Percentiles rank a stretch among this genome's conserved stretches.
These are phyloP conservation scores for Hapalemur alaotrensis DNA, from an alignment of 2,797 vertebrate species.

Conservation along the genomic window DNA sequence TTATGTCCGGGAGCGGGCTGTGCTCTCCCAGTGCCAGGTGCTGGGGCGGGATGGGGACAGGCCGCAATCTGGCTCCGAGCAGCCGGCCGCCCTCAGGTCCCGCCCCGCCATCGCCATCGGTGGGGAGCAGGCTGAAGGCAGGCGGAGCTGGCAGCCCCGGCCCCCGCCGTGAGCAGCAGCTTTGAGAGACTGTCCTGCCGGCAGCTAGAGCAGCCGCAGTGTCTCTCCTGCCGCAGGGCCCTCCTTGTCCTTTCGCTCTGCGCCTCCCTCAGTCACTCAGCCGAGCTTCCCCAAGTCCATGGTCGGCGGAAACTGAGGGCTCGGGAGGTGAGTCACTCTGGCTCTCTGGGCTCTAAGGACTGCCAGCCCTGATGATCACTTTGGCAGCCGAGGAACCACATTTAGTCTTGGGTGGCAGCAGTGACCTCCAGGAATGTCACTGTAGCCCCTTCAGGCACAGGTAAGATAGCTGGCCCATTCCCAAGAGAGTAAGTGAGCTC, in stretches of 20 bases:
- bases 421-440: neutral
- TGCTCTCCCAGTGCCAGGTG: neutral
- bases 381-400: too few species aligned
- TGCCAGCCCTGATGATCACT: neutral
- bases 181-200: neutral
- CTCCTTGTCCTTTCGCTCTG: too few species aligned
- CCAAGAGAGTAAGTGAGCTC: neutral
- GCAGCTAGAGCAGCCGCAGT: rapidly evolving
- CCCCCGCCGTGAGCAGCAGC: neutral
- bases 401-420: neutral
- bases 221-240: neutral
- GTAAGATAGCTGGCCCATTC: neutral
- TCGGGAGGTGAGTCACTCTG: neutral
- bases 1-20: neutral
- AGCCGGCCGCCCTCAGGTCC: neutral
- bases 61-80: neutral
- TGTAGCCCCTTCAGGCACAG: neutral
- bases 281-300: neutral
- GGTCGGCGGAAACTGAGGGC: neutral
- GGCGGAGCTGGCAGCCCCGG: neutral
- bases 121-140: neutral
- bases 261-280: neutral
- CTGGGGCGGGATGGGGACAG: neutral
- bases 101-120: neutral
- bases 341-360: neutral